phyloP scores from a whole-genome alignment of 2,113 vertebrate species.

The Carettochelys insculpta region DNA sequence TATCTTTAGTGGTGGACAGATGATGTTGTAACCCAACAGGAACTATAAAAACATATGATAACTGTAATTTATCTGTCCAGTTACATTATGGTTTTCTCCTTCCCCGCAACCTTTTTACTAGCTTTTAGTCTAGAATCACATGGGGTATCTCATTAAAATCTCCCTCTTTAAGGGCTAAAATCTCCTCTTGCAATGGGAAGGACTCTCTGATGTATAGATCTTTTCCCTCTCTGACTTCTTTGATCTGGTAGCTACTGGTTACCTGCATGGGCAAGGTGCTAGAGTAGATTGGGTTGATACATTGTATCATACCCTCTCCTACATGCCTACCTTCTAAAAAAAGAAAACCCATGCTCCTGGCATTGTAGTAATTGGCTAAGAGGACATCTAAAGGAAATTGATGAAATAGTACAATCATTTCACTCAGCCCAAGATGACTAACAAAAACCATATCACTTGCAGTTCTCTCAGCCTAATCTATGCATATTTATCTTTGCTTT shows the following conservation, averaged over 20 bases:
- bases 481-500: background rate
- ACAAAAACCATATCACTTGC: background rate
- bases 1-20: background rate
- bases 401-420: background rate
- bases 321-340: background rate
- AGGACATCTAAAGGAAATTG: background rate
- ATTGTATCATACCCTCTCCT: background rate
- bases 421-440: background rate
- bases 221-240: background rate
- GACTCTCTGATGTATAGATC: fast-evolving
- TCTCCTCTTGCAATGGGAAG: background rate
- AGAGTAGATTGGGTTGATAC: background rate
- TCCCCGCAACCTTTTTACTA: background rate
- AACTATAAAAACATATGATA: background rate
- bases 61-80: background rate
- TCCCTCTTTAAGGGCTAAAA: background rate
- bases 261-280: background rate
- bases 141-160: background rate
- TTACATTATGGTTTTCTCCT: background rate
- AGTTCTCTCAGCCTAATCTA: background rate
- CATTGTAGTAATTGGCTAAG: background rate
- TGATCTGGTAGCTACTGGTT: background rate
- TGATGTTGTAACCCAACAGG: background rate
- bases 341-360: background rate
- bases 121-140: too few relatives aligned